Evolutionary conservation across 2,797 vertebrate species (phyloP), one percentile per base, ranked within the genome.

Genomic region (Eurystomus glaucurus): DNA sequence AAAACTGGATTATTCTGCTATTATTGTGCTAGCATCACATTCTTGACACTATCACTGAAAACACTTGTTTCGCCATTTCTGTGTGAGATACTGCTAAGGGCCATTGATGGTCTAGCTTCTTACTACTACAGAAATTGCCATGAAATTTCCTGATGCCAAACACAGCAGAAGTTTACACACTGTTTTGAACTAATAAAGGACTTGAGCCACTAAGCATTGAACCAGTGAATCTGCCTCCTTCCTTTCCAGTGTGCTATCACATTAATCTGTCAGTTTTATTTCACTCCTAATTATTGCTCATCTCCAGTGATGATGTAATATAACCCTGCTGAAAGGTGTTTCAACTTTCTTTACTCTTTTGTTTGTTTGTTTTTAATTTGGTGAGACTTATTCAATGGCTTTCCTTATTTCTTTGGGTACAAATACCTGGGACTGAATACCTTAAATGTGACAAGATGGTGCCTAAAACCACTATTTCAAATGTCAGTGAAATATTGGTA

Each of bases 381-480:
- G 72, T 60, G 15, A 70, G 6, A 28, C 9, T 50, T 77, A 52
- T 64, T 10, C 22, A 77, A 10, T 60, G 20, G 16, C 10, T 77
- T 91, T 93, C 79, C 11, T 61, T 81, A 26, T 25, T 91, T 89
- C 46, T 77, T 93, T 66, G 15, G 4, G 31, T 89, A 62, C 7
- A 33, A 28, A 37, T 37, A 55, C 28, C 11, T 72, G 20, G 66
- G n/a, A 55, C 9, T 66, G 66, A 92, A 87, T n/a, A 66, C 13
- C 31, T 76, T 69, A 76, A 81, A 84, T 65, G n/a, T 72, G 58
- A 54, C 26, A 69, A 78, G 41, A 57, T 65, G 19, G 22, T 89
- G 28, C 39, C 71, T 85, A 82, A 94, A 92, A 21, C 19, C 35
- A 45, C 54, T 82, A 20, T 84, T 92, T 93, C 74, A 91, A 85